Evolutionary conservation across 2,888 invertebrate genomes (phyloP).

Genomic region (Cryptosula pallasiana): DNA sequence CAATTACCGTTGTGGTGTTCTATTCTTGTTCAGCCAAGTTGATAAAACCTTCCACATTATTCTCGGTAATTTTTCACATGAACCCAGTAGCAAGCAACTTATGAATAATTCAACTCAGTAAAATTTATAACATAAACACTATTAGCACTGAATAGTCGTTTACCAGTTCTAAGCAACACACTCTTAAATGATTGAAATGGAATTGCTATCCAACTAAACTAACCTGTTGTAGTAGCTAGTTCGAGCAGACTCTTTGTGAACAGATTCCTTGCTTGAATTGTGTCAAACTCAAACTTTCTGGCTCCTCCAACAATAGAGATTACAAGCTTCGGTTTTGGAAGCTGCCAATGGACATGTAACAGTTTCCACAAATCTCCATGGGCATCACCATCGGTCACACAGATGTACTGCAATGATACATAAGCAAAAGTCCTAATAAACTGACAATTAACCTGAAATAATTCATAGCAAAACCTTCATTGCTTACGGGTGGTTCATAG

Average conservation of each 20-base stretch:
- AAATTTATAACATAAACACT: too few species aligned
- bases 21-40: too few species aligned
- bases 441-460: too few species aligned
- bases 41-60: too few species aligned
- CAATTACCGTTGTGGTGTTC: too few species aligned
- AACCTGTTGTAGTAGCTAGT: conserved; percentile 51
- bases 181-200: too few species aligned
- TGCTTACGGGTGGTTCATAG: not conserved
- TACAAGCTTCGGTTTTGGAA: not conserved
- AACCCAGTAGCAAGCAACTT: too few species aligned
- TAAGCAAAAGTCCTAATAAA: not conserved
- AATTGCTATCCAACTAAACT: too few species aligned
- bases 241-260: conserved; percentile 49
- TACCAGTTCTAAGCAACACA: too few species aligned
- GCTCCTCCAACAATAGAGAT: not conserved
- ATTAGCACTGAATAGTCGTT: too few species aligned
- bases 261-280: conserved; percentile 35
- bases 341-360: not conserved
- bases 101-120: too few species aligned
- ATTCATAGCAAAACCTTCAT: not conserved
- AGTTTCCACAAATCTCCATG: not conserved
- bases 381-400: not conserved
- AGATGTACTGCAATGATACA: not conserved
- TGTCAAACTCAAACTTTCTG: conserved; percentile 32
- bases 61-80: too few species aligned